Evolutionary conservation across 1,140 invertebrate genomes (phyloP).

Genomic region (Sarcophaga peregrina): DNA sequence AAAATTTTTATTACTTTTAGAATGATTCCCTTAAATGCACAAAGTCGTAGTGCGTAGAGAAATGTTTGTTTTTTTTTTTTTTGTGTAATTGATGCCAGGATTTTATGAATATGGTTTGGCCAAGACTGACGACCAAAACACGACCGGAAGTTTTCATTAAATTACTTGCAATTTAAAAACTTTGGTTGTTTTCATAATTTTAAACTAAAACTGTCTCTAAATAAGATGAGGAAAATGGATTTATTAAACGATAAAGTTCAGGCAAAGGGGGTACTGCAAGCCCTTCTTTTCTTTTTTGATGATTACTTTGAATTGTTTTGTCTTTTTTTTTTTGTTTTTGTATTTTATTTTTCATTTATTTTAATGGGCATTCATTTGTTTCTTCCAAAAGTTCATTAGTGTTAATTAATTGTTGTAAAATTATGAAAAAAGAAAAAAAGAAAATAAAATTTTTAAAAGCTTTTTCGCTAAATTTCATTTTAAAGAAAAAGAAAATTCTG

Average conservation of each 20-base stretch:
- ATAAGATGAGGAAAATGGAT: not conserved
- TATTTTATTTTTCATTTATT: too few species aligned
- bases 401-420: constrained; percentile 24
- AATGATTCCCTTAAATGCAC: too few species aligned
- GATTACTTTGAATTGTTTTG: too few species aligned
- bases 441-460: too few species aligned
- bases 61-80: not conserved
- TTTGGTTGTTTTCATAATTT: constrained; percentile 22
- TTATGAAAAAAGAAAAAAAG: too few species aligned
- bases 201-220: not conserved
- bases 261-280: not conserved
- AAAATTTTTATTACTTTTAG: too few species aligned
- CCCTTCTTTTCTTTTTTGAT: too few species aligned
- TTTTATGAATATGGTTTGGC: not conserved
- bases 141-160: constrained; percentile 33
- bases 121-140: not conserved
- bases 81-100: constrained; percentile 9
- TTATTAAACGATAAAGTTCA: not conserved
- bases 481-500: too few species aligned
- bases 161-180: constrained; percentile 6
- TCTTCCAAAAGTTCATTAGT: constrained; percentile 19
- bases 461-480: too few species aligned
- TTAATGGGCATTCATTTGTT: not conserved
- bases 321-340: too few species aligned
- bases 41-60: too few species aligned